These are phyloP conservation scores for Tenebrio molitor DNA, from an alignment of 1,140 invertebrate genomes.

Conservation along the genomic window DNA sequence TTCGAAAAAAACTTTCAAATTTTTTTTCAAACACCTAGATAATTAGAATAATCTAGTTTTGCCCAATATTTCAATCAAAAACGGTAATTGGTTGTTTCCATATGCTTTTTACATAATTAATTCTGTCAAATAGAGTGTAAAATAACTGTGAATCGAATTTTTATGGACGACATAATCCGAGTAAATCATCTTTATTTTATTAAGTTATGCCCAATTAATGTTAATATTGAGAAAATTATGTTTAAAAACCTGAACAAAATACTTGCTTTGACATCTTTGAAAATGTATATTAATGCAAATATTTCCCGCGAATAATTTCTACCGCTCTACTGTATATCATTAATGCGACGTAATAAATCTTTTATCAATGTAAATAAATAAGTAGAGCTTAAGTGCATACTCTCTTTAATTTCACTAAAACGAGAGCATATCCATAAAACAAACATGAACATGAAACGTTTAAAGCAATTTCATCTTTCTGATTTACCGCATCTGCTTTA, in stretches of 20 bases:
- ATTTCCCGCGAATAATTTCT: background rate
- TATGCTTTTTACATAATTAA: conserved; percentile 19
- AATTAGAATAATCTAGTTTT: no score
- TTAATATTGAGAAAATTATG: background rate
- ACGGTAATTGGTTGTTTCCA: conserved; percentile 20
- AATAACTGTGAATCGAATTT: conserved; percentile 15
- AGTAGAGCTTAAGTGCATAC: conserved; percentile 6
- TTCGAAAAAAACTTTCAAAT: no score
- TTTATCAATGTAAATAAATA: background rate
- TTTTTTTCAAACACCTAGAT: no score
- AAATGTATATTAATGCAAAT: no score
- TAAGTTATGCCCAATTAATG: conserved; percentile 14
- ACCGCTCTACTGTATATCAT: no score
- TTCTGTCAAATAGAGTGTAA: conserved; percentile 29
- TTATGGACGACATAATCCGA: background rate
- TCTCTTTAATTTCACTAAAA: conserved; percentile 29
- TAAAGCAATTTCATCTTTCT: conserved; percentile 3
- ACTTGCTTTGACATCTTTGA: no score
- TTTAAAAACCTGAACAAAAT: background rate
- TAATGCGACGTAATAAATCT: no score
- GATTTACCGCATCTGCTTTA: background rate
- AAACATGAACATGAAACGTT: background rate
- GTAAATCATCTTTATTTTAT: conserved; percentile 10
- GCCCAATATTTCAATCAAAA: no score
- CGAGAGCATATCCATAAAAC: background rate